These are phyloP conservation scores for Drosophila erecta DNA, from an alignment of 1,140 invertebrate genomes.

Conservation along the genomic window DNA sequence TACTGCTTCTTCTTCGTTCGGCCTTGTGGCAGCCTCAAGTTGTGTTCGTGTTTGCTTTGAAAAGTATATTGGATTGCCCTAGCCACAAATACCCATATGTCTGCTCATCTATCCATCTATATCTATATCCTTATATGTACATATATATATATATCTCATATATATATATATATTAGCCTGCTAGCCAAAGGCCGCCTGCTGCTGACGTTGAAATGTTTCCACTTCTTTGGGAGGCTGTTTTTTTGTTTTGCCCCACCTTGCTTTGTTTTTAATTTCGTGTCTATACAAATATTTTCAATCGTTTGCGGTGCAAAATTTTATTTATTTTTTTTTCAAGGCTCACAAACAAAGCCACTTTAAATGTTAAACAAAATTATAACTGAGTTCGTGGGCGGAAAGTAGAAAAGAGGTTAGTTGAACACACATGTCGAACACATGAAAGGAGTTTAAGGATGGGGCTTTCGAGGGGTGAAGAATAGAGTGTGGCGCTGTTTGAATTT, in stretches of 20 bases:
- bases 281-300: conserved; percentile 38
- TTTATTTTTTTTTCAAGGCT: conserved; percentile 9
- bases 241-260: neutral
- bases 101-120: conserved; percentile 16
- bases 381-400: conserved; percentile 33
- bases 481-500: conserved; percentile 74
- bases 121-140: conserved; percentile 5
- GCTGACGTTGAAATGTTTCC: conserved; percentile 55
- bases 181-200: conserved; percentile 42
- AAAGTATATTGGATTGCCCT: conserved; percentile 78
- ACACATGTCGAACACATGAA: conserved; percentile 26
- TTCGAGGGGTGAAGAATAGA: conserved; percentile 15
- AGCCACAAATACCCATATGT: conserved; percentile 14
- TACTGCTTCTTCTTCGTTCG: conserved; percentile 12
- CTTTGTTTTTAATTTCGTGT: conserved; percentile 40
- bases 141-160: conserved; percentile 19
- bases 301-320: conserved; percentile 6
- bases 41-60: conserved; percentile 73
- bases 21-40: conserved; percentile 58
- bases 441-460: conserved; percentile 7
- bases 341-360: conserved; percentile 72
- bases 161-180: conserved; percentile 23
- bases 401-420: conserved; percentile 62
- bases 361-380: conserved; percentile 82
- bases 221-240: conserved; percentile 3